A percentile compares a stretch with the other conserved stretches of the same genome.
These are phyloP conservation scores for Choreutis nemorana DNA, from an alignment of 2,888 invertebrate genomes.

Conservation along the genomic window DNA sequence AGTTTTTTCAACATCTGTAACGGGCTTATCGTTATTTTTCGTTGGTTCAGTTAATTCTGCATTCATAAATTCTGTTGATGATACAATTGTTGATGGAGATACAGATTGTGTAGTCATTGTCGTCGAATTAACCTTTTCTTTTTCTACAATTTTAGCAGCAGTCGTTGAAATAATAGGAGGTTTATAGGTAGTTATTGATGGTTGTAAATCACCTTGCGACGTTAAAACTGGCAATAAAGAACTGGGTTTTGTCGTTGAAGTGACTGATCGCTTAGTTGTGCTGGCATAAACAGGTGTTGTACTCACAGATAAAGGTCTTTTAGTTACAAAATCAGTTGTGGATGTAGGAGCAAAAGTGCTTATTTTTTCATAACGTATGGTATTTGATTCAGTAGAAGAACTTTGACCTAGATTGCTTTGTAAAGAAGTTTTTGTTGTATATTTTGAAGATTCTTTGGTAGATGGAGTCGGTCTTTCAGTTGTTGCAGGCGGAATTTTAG, in stretches of 20 bases:
- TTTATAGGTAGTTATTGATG: slow-evolving; percentile 13
- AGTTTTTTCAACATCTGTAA: slow-evolving; percentile 10
- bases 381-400: slow-evolving; percentile 24
- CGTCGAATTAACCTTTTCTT: slow-evolving; percentile 35
- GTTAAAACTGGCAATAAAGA: slow-evolving; percentile 10
- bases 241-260: slow-evolving; percentile 15
- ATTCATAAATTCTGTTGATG: slow-evolving; percentile 35
- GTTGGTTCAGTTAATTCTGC: slow-evolving; percentile 16
- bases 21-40: slow-evolving; percentile 10
- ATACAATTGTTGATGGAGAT: slow-evolving; percentile 41
- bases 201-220: slow-evolving; percentile 7
- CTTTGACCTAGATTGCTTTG: too few species aligned
- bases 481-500: slow-evolving; percentile 13
- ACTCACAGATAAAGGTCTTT: slow-evolving; percentile 17
- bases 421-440: too few species aligned
- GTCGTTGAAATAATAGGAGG: slow-evolving; percentile 11
- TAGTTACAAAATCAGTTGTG: slow-evolving; percentile 26
- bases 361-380: slow-evolving; percentile 29
- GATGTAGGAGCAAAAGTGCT: slow-evolving; percentile 41
- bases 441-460: too few species aligned
- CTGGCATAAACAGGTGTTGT: slow-evolving; percentile 12
- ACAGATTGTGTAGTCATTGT: slow-evolving; percentile 55
- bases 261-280: slow-evolving; percentile 19
- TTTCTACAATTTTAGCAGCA: slow-evolving; percentile 19
- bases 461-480: slow-evolving; percentile 14